Evolutionary conservation across 2,797 vertebrate species (phyloP), one percentile per base, ranked within the genome.

Genomic region (Falco berigora): DNA sequence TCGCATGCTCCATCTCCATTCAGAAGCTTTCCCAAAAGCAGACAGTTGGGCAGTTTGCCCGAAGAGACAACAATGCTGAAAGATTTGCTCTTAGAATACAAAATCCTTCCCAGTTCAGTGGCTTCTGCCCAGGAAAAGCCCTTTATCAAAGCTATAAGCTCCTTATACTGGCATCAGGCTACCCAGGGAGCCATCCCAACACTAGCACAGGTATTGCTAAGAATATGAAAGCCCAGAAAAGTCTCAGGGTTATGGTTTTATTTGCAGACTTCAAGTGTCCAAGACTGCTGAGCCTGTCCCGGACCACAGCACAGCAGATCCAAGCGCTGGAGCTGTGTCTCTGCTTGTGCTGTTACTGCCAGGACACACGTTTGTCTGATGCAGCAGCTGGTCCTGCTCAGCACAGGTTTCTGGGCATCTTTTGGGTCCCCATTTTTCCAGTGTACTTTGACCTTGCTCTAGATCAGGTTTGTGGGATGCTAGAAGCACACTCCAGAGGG

Each of bases 41-140:
- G 88, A 71, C 67, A 6, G 64, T 8, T 19, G 38, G 93, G 79
- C 64, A 14, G 28, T 47, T 14, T 80, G 95, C 96, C 95, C 91
- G 44, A 67, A 62, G 34, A 73, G 1, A 67, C 68, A 30, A 38
- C 77, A 30, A 12, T 40, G 86, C 59, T 36, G 86, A 8, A 69
- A 56, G 78, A 49, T 85, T 62, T 34, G 77, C 90, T 72, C 90
- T 56, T 52, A 5, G 86, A 80, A 64, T 17, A 68, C 59, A 74
- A 85, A 87, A 67, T 14, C 72, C 68, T 73, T 21, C 75, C 63
- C 3, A 6, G 68, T 15, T 64, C 72, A 5, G 36, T 3, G 5
- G 27, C 5, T 90, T 22, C 69, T 83, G 79, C 66, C 69, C 90
- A 42, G 74, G 63, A 55, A 77, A 84, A 85, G 74, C 71, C 75